phyloP scores from a whole-genome alignment of 2,113 vertebrate genomes.

The Eclectus roratus region DNA sequence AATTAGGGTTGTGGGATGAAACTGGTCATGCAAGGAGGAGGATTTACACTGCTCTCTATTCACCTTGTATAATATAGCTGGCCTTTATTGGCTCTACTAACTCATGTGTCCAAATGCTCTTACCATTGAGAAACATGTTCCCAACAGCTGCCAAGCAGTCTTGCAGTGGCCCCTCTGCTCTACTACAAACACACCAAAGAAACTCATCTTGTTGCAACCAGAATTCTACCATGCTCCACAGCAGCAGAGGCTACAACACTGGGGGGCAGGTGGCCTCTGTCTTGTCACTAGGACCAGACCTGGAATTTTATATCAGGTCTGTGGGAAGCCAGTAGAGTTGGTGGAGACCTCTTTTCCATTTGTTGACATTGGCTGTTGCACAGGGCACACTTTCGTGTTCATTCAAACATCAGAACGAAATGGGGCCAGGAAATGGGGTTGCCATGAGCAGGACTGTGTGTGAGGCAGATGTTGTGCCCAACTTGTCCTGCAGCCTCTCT shows the following conservation, averaged over 20 bases:
- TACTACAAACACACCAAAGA: neutral
- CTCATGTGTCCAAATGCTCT: neutral
- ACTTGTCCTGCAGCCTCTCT: neutral
- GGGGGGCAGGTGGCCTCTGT: neutral
- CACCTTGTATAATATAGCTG: neutral
- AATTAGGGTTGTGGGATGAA: constrained; percentile 41
- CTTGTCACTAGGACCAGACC: neutral
- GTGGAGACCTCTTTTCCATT: neutral
- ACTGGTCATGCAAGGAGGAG: neutral
- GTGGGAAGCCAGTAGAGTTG: neutral
- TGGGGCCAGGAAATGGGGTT: neutral
- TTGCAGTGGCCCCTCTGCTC: neutral
- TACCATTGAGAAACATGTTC: neutral
- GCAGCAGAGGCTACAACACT: neutral
- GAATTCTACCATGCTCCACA: neutral
- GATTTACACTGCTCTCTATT: constrained; percentile 10
- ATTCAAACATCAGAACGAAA: neutral
- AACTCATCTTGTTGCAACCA: neutral
- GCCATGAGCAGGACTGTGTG: neutral
- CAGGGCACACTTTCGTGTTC: neutral
- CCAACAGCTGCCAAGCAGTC: neutral
- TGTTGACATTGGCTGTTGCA: neutral
- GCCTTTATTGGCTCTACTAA: neutral
- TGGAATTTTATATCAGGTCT: neutral
- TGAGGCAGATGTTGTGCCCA: neutral